Percentiles rank a stretch among this genome's conserved stretches.
phyloP scores from a whole-genome alignment of 2,888 invertebrate genomes.

The Linhomoeus sp. region DNA sequence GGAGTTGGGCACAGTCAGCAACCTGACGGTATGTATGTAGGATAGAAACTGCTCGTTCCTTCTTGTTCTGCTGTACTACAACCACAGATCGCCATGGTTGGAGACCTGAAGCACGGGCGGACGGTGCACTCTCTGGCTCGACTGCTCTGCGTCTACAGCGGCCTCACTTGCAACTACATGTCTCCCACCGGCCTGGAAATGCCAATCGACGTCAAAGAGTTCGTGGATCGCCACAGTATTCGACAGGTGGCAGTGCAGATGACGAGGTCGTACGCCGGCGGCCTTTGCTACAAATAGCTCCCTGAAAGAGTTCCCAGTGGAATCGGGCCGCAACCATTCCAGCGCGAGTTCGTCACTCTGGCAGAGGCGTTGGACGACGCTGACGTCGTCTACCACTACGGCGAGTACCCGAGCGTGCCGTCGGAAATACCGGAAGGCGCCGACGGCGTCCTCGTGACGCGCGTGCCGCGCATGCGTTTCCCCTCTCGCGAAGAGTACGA shows the following conservation, averaged over 20 bases:
- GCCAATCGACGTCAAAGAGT: slow-evolving; percentile 65
- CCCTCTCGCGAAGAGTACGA: slow-evolving; percentile 59
- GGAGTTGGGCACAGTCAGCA: slow-evolving; percentile 95
- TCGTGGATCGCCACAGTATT: slow-evolving; percentile 47
- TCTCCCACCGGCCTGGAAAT: slow-evolving; percentile 61
- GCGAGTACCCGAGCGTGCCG: too few species aligned
- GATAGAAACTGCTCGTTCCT: neutral
- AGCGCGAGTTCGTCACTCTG: slow-evolving; percentile 33
- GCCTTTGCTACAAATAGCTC: neutral
- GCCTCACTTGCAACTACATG: slow-evolving; percentile 64
- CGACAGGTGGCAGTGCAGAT: too few species aligned
- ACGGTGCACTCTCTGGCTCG: slow-evolving; percentile 93
- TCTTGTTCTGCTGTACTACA: neutral
- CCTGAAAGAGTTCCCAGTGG: neutral
- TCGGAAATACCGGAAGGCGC: slow-evolving; percentile 54
- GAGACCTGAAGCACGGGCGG: slow-evolving; percentile 87
- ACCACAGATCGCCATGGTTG: slow-evolving; percentile 69
- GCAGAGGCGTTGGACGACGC: slow-evolving; percentile 74
- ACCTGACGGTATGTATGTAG: slow-evolving; percentile 43
- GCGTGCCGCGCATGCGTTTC: slow-evolving; percentile 87
- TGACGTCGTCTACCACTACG: slow-evolving; percentile 59
- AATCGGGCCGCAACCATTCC: too few species aligned
- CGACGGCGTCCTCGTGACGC: slow-evolving; percentile 93
- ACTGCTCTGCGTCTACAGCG: slow-evolving; percentile 69
- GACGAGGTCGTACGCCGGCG: too few species aligned